A percentile compares a stretch with the other conserved stretches of the same genome.
Evolutionary conservation across 2,113 vertebrate species (phyloP).

Genomic region (Tursiops truncatus): DNA sequence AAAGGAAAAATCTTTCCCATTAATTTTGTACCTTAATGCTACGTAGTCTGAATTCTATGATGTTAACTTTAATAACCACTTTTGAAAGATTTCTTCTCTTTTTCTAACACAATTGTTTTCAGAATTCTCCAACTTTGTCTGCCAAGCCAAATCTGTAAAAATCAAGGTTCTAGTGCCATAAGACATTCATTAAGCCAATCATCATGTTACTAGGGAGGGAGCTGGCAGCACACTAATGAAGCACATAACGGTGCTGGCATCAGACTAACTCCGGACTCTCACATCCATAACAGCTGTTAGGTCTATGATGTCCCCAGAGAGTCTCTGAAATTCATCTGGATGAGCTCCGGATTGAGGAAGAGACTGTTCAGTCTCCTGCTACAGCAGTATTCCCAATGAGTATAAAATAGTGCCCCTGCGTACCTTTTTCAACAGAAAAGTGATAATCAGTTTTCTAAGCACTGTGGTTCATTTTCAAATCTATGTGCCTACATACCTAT

Average conservation of each 20-base stretch:
- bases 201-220: background rate
- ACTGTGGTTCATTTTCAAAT: background rate
- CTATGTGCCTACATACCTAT: background rate
- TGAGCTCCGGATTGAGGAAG: background rate
- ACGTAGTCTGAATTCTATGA: slow-evolving; percentile 34
- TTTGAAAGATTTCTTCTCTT: slow-evolving; percentile 1
- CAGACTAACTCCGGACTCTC: background rate
- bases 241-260: background rate
- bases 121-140: background rate
- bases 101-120: slow-evolving; percentile 28
- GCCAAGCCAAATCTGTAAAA: background rate
- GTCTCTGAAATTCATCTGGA: slow-evolving; percentile 35
- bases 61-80: background rate
- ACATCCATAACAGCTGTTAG: slow-evolving; percentile 25
- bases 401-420: background rate
- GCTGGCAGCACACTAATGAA: background rate
- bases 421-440: slow-evolving; percentile 3
- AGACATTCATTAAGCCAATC: background rate
- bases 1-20: slow-evolving; percentile 24
- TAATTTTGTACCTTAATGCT: slow-evolving; percentile 7
- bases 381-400: background rate
- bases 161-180: background rate
- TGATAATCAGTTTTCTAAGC: background rate
- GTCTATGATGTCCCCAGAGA: background rate
- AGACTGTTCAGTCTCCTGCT: background rate